Base-by-base conservation (phyloP, 2,888 invertebrate genomes). In the Lissonota sp. region DNA sequence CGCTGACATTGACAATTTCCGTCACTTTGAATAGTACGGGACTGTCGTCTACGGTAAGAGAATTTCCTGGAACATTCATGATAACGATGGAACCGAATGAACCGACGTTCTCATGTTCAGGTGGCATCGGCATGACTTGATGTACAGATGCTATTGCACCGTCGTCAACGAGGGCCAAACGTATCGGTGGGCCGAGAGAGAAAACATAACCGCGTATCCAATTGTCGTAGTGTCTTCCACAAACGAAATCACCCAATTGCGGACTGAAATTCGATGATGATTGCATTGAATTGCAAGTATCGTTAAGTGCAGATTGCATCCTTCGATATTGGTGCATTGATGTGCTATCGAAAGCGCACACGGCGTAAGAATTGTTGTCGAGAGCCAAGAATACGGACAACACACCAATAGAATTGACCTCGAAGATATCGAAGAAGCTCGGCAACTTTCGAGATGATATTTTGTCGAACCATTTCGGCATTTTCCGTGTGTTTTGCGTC, bases 131-230 rank as follows among this genome's bases (percentile, higher is more conserved):
- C 5, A 87, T 39, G 5, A 85, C 76, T 46, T 84, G 66, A 0
- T 71, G 37, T 3, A 88, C 85, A 1, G 60, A 7, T 8, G 83
- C 12, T 40, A 88, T 57, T 58, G 85, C 79, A 1, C 71, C 58
- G 70, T 91, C 90, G 37, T 92, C 92, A 7, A 89, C 62, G 6
- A 81, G 73, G 8, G 85, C 86, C 42, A 92, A 57, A 79, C 86
- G 84, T 0, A 88, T 55, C 7, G 83, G 77, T 1, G 87, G 79
- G 3, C 81, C 80, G 4, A 83, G 58, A 8, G 84, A 62, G 5
- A 83, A n/a, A 4, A 91, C 85, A 62, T 87, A 85, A 14, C 91
- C 91, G 37, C 92, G 87, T 1, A 85, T 62, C 92, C 92, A 92
- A 6, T 75, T 66, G 5, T 78, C 79, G 1, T 44, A 12, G 26